Percentiles rank a stretch among this genome's conserved stretches.
phyloP scores from a whole-genome alignment of 2,888 invertebrate genomes.

The Ophion obscuratus region DNA sequence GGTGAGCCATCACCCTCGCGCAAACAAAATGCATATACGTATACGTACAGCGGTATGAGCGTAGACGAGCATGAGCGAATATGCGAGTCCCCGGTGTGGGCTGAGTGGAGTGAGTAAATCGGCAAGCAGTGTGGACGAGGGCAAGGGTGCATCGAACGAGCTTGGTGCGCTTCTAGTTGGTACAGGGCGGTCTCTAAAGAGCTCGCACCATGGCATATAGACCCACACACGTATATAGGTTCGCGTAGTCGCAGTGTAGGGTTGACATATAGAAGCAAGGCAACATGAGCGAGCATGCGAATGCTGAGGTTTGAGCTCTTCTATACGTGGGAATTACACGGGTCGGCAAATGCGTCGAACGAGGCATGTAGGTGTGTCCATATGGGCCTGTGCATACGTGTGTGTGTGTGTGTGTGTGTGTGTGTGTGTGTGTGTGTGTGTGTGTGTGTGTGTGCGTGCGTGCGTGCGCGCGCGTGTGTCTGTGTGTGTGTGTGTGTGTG shows the following conservation, averaged over 20 bases:
- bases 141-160: slow-evolving; percentile 60
- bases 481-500: no score
- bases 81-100: background rate
- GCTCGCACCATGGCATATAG: slow-evolving; percentile 29
- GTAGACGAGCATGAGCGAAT: slow-evolving; percentile 29
- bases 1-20: slow-evolving; percentile 26
- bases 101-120: slow-evolving; percentile 33
- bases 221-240: background rate
- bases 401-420: no score
- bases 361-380: slow-evolving; percentile 13
- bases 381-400: background rate
- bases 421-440: no score
- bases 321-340: slow-evolving; percentile 63
- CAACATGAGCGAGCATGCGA: slow-evolving; percentile 40
- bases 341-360: slow-evolving; percentile 63
- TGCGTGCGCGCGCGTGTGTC: no score
- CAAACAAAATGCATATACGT: slow-evolving; percentile 39
- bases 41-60: slow-evolving; percentile 1
- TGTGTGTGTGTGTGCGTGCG: no score
- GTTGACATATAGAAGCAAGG: background rate
- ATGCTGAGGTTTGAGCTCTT: slow-evolving; percentile 51
- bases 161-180: slow-evolving; percentile 35
- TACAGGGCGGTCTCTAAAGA: slow-evolving; percentile 34
- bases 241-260: slow-evolving; percentile 11
- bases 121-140: slow-evolving; percentile 41